A percentile compares a stretch with the other conserved stretches of the same genome.
Conservation (phyloP, 2,888 invertebrate species). For the Mesochorus sp. region DNA sequence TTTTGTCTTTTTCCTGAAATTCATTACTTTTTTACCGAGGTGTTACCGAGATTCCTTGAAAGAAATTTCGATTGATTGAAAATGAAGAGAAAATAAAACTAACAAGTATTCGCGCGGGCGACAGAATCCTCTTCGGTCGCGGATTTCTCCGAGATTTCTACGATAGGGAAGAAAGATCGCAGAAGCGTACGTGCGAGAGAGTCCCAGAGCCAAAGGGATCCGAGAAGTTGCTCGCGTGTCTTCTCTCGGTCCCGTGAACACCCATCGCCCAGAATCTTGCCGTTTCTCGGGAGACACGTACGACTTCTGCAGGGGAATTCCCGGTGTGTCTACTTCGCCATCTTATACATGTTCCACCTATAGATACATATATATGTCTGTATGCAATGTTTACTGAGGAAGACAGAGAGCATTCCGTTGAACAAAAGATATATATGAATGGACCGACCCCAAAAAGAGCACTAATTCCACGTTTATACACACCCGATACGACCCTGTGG, state of each 20-base stretch:
- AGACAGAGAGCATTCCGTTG: constrained; percentile 5
- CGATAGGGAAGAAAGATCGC: constrained; percentile 9
- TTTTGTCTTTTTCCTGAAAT: too few species aligned
- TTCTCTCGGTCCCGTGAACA: constrained; percentile 22
- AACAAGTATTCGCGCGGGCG: constrained; percentile 31
- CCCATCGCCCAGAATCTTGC: constrained; percentile 30
- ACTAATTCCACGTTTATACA: neutral
- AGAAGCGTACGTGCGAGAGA: constrained; percentile 29
- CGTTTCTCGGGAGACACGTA: constrained; percentile 56
- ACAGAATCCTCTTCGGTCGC: constrained; percentile 27
- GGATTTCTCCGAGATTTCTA: constrained; percentile 39
- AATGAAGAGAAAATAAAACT: constrained; percentile 19
- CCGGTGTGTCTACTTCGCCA: constrained; percentile 23
- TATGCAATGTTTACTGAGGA: constrained; percentile 37
- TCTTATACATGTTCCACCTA: neutral
- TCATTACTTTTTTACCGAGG: too few species aligned
- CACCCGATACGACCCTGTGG: constrained; percentile 2
- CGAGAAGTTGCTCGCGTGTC: constrained; percentile 12
- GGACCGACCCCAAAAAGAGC: neutral
- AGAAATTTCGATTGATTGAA: constrained; percentile 10
- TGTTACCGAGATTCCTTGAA: neutral
- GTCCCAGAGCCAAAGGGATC: constrained; percentile 32
- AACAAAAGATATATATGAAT: constrained; percentile 12
- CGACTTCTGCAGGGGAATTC: constrained; percentile 40
- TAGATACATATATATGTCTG: neutral